Evolutionary conservation across 2,797 vertebrate species (phyloP), one percentile per base, ranked within the genome.

Genomic region (Sebastolobus alascanus): DNA sequence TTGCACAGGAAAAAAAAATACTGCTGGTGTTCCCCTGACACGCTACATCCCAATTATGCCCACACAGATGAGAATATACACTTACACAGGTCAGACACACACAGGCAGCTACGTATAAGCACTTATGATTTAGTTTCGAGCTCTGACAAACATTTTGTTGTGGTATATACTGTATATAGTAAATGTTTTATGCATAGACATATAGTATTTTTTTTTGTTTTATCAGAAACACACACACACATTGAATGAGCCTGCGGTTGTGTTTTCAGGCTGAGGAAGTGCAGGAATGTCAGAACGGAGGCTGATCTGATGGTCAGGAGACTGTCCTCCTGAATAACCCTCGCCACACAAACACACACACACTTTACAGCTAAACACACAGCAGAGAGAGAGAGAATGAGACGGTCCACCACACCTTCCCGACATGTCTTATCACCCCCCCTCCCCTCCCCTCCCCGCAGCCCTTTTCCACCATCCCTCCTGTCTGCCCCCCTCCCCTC

Each of bases 231-330:
- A 29, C 5, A 63, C 25, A 8, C 33, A 67, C 33, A 27, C 73
- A 72, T 79, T 81, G 40, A 73, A 74, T 82, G 83, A 93, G 90
- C 79, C 85, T 52, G 68, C 73, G 75, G 80, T 89, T 87, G 83
- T 89, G 87, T 92, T 92, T 87, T 79, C 80, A 85, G 87, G 89
- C 80, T 75, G 85, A 86, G 84, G 88, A 91, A 90, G 89, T 93
- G 89, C 87, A 92, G 93, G 92, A 93, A 94, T 94, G 94, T 94
- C 87, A 93, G 91, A 92, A 92, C 86, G 84, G 82, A 90, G 91
- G 85, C 88, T 92, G 93, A 94, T 94, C 91, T 91, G 92, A 93
- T 93, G 94, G 93, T 93, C 89, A 87, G 90, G 80, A 92, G 89
- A 91, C 90, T 91, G 92, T 92, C 92, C 82, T 89, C 84, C 89